phyloP scores from a whole-genome alignment of 2,797 vertebrate species.

The Gephyroberyx darwinii region DNA sequence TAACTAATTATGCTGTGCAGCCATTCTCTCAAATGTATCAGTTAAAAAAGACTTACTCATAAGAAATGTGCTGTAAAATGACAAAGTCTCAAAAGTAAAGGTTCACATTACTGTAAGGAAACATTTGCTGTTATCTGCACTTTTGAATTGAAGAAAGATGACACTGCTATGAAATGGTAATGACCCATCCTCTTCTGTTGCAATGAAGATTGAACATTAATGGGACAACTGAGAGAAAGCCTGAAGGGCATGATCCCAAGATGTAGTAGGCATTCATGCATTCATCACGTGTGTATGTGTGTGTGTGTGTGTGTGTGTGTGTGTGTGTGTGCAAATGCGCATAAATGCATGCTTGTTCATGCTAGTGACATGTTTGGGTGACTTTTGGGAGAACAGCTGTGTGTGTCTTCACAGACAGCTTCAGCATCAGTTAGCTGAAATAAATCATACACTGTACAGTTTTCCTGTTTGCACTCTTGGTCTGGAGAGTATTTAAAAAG shows the following conservation, averaged over 20 bases:
- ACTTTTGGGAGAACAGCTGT: slow-evolving; percentile 21
- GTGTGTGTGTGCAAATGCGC: slow-evolving; percentile 31
- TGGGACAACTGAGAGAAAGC: slow-evolving; percentile 28
- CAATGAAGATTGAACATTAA: slow-evolving; percentile 41
- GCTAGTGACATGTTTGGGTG: slow-evolving; percentile 12
- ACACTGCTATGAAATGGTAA: slow-evolving; percentile 63
- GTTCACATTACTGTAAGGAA: slow-evolving; percentile 44
- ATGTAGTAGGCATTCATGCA: slow-evolving; percentile 44
- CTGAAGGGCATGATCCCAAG: slow-evolving; percentile 17
- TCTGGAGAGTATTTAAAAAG: too few species aligned
- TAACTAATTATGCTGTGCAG: slow-evolving; percentile 26
- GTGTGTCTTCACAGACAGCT: slow-evolving; percentile 8
- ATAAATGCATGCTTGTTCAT: not conserved
- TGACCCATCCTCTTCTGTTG: slow-evolving; percentile 52
- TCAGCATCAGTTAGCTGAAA: slow-evolving; percentile 4
- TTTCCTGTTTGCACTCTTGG: too few species aligned
- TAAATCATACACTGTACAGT: too few species aligned
- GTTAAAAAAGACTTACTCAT: slow-evolving; percentile 43
- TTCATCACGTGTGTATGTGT: slow-evolving; percentile 14
- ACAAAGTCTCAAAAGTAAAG: slow-evolving; percentile 47
- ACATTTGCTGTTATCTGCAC: slow-evolving; percentile 38
- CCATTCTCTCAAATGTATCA: slow-evolving; percentile 43
- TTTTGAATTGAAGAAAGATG: slow-evolving; percentile 54
- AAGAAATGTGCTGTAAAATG: slow-evolving; percentile 55
- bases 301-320: slow-evolving; percentile 17